Conservation (phyloP, 2,113 vertebrate species). For the Arizona elegans region DNA sequence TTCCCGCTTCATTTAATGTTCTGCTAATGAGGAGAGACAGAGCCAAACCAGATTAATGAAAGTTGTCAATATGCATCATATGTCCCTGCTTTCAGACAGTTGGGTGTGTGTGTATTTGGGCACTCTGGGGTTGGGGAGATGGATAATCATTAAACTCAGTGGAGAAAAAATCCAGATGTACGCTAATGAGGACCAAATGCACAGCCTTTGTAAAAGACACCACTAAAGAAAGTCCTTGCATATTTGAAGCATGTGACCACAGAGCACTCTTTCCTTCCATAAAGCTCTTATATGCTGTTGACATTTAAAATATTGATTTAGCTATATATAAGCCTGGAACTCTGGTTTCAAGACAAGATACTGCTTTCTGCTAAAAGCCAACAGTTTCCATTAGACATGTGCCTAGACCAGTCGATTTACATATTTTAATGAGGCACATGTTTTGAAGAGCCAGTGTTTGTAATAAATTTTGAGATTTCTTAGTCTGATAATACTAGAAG, state of each 20-base stretch:
- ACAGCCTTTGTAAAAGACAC: neutral
- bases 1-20: constrained; percentile 12
- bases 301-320: constrained; percentile 7
- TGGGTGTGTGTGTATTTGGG: neutral
- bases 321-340: constrained; percentile 20
- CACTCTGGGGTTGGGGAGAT: neutral
- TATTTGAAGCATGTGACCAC: constrained; percentile 3
- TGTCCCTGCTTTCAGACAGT: neutral
- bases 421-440: constrained; percentile 51
- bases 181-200: neutral
- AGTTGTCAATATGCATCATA: neutral
- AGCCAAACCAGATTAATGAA: neutral
- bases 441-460: constrained; percentile 36
- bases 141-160: constrained; percentile 9
- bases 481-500: constrained; percentile 29
- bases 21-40: constrained; percentile 16
- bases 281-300: neutral
- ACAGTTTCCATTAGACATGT: constrained; percentile 33
- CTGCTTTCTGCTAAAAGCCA: constrained; percentile 31
- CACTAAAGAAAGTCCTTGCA: neutral
- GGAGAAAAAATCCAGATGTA: neutral
- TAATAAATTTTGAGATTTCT: constrained; percentile 34
- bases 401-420: constrained; percentile 34
- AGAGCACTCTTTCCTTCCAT: neutral
- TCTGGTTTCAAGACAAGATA: constrained; percentile 17